Evolutionary conservation across 2,888 invertebrate genomes (phyloP), one percentile per base, ranked within the genome.

Genomic region (Plutella xylostella): DNA sequence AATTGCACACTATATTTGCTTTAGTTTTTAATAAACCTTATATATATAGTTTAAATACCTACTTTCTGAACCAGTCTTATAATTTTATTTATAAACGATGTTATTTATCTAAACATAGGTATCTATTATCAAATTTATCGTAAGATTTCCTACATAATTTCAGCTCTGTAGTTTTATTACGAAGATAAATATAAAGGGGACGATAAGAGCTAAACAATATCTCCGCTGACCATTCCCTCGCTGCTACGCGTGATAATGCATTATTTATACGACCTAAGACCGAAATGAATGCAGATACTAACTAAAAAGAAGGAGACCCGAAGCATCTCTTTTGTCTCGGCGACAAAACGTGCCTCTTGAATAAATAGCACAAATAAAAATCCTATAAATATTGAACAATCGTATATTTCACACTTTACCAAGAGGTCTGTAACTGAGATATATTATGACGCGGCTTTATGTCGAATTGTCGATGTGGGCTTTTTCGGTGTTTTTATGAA

Each of bases 331-430:
- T 75, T 73, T 73, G 74, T 74, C 66, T 68, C 69, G 60, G 61
- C 65, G 68, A 69, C 71, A 70, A 68, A 73, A 76, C 71, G 75
- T 72, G 74, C 68, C 64, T 64, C 55, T 60, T 72, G 78, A 78
- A 80, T 80, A 82, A 82, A 80, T 74, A 76, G 73, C 62, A 78
- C 69, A 80, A 80, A 82, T 75, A 79, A 80, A 80, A 78, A 61
- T 65, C 68, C 64, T 76, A 77, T 82, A 82, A 77, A 82, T 79
- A 80, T 80, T 76, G 76, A 78, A 72, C 71, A 68, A 63, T 62
- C 69, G 71, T 76, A 80, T 78, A 79, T 76, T 80, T 82, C 78
- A 80, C 82, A 82, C 82, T 82, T 74, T 67, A 65, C 65, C 52
- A 52, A 55, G 65, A 67, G 64, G 61, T 60, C 58, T 49, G 65